Percentiles rank a stretch among this genome's conserved stretches.
These are phyloP conservation scores for Salpingus planirostris DNA, from an alignment of 2,888 invertebrate genomes.

Conservation along the genomic window DNA sequence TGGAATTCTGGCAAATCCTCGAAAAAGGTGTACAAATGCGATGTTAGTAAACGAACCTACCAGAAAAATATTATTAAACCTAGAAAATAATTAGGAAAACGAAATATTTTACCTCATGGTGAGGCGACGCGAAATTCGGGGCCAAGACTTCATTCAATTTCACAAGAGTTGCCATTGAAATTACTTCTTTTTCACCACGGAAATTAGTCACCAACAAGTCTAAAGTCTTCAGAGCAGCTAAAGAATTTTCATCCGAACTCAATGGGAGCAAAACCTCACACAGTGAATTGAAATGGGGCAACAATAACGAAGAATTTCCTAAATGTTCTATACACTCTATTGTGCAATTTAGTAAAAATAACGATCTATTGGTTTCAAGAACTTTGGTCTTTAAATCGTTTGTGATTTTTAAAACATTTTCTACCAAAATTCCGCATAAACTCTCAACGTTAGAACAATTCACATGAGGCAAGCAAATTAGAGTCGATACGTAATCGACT, in stretches of 20 bases:
- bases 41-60: slow-evolving; percentile 62
- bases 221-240: slow-evolving; percentile 46
- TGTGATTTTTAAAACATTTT: too few relatives aligned
- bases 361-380: slow-evolving; percentile 19
- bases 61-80: too few relatives aligned
- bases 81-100: too few relatives aligned
- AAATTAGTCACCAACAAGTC: slow-evolving; percentile 45
- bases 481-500: slow-evolving; percentile 44
- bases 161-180: slow-evolving; percentile 34
- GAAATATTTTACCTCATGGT: too few relatives aligned
- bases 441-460: slow-evolving; percentile 20
- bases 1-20: slow-evolving; percentile 47
- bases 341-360: slow-evolving; percentile 50
- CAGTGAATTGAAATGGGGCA: slow-evolving; percentile 42
- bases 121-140: slow-evolving; percentile 58
- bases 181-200: background rate
- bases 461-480: slow-evolving; percentile 51
- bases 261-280: slow-evolving; percentile 43
- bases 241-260: slow-evolving; percentile 42
- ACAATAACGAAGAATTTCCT: slow-evolving; percentile 43
- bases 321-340: slow-evolving; percentile 54
- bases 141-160: slow-evolving; percentile 48
- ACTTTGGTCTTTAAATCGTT: too few relatives aligned
- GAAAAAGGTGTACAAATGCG: slow-evolving; percentile 66
- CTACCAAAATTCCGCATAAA: slow-evolving; percentile 25